Percentiles rank a stretch among this genome's conserved stretches.
phyloP scores from a whole-genome alignment of 2,797 vertebrate genomes.

The Cygnus olor region DNA sequence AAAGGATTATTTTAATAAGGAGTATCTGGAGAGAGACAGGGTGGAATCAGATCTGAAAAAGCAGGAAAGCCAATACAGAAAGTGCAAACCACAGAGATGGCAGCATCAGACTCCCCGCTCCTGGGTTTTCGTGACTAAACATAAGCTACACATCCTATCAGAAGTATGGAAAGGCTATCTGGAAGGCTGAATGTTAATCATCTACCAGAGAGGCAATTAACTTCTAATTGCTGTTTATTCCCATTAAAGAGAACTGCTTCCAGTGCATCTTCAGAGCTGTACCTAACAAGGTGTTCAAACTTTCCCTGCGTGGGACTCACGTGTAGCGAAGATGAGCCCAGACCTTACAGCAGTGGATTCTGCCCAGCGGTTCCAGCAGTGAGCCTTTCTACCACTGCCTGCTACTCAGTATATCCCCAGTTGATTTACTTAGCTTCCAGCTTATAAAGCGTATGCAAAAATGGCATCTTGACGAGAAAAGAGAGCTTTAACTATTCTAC shows the following conservation, averaged over 20 bases:
- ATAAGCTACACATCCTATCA: background rate
- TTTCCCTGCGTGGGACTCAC: background rate
- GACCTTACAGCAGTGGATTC: background rate
- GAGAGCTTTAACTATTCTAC: background rate
- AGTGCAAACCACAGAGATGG: background rate
- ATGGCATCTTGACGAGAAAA: background rate
- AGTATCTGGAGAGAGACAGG: background rate
- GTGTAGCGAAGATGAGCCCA: background rate
- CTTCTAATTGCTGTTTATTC: background rate
- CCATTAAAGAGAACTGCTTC: background rate
- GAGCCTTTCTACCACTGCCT: background rate
- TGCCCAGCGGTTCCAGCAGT: background rate
- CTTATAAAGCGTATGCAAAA: background rate
- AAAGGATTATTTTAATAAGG: constrained; percentile 16
- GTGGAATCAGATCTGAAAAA: constrained; percentile 2
- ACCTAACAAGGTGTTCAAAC: background rate
- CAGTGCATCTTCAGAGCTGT: background rate
- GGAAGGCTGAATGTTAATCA: background rate
- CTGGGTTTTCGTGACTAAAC: background rate
- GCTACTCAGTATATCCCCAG: background rate
- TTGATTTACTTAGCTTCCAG: background rate
- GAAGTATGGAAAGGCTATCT: background rate
- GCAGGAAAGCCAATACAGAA: background rate
- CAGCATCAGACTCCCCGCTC: background rate
- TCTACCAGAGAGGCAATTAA: background rate